Percentiles rank a stretch among this genome's conserved stretches.
Conservation (phyloP, 2,113 vertebrate genomes). For the Carassius carassius region DNA sequence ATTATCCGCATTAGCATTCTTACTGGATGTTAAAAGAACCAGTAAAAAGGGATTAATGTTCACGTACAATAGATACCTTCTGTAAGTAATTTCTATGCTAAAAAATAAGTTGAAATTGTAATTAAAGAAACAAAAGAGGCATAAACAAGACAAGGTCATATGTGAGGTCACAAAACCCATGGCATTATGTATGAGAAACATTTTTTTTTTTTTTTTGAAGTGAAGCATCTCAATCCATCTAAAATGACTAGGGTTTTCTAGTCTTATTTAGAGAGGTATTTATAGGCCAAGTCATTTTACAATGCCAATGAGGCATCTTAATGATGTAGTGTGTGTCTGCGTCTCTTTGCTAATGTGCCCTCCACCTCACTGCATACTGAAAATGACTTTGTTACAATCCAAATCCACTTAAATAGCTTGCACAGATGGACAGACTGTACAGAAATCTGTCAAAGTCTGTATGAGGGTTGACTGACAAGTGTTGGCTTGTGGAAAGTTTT, state of each 20-base stretch:
- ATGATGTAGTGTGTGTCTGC: constrained; percentile 49
- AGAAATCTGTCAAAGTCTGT: constrained; percentile 47
- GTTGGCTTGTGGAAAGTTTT: constrained; percentile 31
- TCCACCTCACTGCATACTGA: constrained; percentile 60
- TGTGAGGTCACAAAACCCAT: neutral
- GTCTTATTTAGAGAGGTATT: constrained; percentile 17
- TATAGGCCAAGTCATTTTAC: constrained; percentile 16
- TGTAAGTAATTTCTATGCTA: neutral
- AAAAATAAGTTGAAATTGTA: neutral
- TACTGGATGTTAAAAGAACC: constrained; percentile 27
- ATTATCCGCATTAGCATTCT: constrained; percentile 69
- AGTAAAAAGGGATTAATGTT: constrained; percentile 8
- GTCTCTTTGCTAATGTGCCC: constrained; percentile 61
- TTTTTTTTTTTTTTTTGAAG: neutral
- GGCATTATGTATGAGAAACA: neutral
- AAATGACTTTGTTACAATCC: constrained; percentile 65
- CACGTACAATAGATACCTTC: neutral
- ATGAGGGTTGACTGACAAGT: constrained; percentile 56
- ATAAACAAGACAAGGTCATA: constrained; percentile 12
- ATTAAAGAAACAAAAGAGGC: neutral
- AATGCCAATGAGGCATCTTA: constrained; percentile 46
- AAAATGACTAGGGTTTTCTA: neutral
- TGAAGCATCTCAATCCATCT: constrained; percentile 1
- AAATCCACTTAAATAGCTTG: constrained; percentile 57
- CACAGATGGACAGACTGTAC: constrained; percentile 55